Conservation (phyloP, 2,113 vertebrate genomes). For the Oryzias curvinotus region DNA sequence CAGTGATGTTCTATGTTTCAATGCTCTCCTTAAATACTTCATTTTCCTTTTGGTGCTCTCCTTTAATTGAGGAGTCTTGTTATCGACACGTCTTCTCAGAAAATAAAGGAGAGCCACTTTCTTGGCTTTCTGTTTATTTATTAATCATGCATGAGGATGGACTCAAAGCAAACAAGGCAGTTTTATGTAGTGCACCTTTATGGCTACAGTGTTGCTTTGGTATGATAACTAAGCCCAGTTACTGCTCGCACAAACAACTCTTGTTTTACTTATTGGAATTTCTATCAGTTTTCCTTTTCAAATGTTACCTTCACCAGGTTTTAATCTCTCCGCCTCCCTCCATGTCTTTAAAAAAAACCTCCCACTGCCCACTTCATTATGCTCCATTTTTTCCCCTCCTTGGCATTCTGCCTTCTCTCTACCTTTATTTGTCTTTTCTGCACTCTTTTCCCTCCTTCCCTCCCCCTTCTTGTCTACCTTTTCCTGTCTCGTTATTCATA, state of each 20-base stretch:
- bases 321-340: no score
- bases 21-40: no score
- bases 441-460: not conserved
- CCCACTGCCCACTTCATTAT: conserved; percentile 24
- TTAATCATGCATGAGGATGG: no score
- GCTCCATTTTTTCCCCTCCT: conserved; percentile 15
- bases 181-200: conserved; percentile 14
- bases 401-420: not conserved
- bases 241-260: conserved; percentile 17
- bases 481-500: conserved; percentile 51
- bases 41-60: no score
- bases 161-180: conserved; percentile 3
- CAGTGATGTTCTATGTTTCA: no score
- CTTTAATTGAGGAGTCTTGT: no score
- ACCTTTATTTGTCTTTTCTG: conserved; percentile 10
- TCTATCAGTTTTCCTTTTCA: conserved; percentile 1
- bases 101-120: not conserved
- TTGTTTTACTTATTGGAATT: conserved; percentile 3
- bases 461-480: conserved; percentile 4
- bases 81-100: not conserved
- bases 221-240: conserved; percentile 19
- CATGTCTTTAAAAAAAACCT: no score
- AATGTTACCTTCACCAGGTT: conserved; percentile 1
- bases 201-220: conserved; percentile 10
- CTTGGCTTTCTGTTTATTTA: not conserved